Evolutionary conservation across 2,113 vertebrate species (phyloP).

Genomic region (Microcebus jonahi): DNA sequence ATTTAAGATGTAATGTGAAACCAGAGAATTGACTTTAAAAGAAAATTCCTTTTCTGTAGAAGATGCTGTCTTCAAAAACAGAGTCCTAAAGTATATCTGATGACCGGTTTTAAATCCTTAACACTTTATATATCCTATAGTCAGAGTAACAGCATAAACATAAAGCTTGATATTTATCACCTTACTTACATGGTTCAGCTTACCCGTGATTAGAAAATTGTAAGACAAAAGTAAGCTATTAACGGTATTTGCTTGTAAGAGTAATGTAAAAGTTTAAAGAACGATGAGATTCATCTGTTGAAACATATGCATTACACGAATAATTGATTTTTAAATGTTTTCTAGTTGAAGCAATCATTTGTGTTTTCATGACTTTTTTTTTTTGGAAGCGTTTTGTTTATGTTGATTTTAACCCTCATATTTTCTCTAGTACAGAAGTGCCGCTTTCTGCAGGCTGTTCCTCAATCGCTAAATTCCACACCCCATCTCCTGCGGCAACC

Average conservation of each 20-base stretch:
- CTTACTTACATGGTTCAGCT: neutral
- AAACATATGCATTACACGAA: neutral
- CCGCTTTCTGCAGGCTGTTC: neutral
- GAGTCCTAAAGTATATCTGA: constrained; percentile 10
- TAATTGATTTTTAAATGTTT: neutral
- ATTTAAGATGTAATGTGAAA: neutral
- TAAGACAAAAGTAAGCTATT: neutral
- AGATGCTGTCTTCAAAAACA: constrained; percentile 47
- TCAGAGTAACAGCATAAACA: neutral
- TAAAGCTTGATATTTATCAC: neutral
- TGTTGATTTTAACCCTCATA: neutral
- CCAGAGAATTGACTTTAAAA: neutral
- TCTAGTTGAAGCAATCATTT: neutral
- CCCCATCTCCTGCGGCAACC: neutral
- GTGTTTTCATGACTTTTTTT: neutral
- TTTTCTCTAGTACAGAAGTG: neutral
- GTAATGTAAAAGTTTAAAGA: neutral
- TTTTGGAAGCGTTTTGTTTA: neutral
- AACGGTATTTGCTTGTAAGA: constrained; percentile 16
- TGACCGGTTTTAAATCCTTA: constrained; percentile 26
- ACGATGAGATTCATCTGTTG: neutral
- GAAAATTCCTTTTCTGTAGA: neutral
- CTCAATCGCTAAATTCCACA: neutral
- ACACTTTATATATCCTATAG: neutral
- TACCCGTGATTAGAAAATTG: neutral